These are phyloP conservation scores for Cinclus cinclus DNA, from an alignment of 2,113 vertebrate species.

Conservation along the genomic window DNA sequence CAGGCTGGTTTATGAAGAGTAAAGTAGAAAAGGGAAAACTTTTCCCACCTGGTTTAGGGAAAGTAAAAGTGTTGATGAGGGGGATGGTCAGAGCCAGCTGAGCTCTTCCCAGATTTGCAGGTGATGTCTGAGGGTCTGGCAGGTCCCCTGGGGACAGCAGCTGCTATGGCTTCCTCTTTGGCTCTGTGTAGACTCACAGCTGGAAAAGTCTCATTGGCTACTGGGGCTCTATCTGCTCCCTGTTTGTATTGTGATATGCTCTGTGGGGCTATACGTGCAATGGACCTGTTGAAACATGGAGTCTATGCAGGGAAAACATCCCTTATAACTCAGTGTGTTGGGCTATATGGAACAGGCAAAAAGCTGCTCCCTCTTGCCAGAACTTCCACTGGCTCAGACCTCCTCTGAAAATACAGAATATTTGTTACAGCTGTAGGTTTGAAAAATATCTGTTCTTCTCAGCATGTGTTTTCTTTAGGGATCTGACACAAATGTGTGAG, in stretches of 20 bases:
- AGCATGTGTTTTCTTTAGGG: background rate
- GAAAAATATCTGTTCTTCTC: background rate
- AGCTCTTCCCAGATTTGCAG: background rate
- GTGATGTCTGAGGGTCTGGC: background rate
- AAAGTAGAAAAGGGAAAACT: background rate
- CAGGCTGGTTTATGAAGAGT: background rate
- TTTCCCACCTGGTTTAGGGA: fast-evolving
- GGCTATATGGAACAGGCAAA: fast-evolving
- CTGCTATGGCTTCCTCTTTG: background rate
- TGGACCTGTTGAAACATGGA: background rate
- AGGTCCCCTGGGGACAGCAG: background rate
- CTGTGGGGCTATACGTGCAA: fast-evolving
- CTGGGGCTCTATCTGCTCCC: background rate
- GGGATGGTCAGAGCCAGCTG: fast-evolving
- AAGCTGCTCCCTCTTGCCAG: background rate
- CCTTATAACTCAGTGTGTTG: fast-evolving
- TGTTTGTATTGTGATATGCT: background rate
- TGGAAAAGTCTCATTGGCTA: background rate
- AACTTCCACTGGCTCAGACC: background rate
- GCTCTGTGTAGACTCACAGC: background rate
- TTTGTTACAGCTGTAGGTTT: background rate
- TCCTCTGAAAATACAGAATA: background rate
- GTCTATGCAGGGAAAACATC: background rate
- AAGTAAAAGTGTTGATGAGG: background rate
- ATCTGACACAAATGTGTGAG: background rate